Conservation (phyloP, 1,140 invertebrate species). For the Halesus radiatus region DNA sequence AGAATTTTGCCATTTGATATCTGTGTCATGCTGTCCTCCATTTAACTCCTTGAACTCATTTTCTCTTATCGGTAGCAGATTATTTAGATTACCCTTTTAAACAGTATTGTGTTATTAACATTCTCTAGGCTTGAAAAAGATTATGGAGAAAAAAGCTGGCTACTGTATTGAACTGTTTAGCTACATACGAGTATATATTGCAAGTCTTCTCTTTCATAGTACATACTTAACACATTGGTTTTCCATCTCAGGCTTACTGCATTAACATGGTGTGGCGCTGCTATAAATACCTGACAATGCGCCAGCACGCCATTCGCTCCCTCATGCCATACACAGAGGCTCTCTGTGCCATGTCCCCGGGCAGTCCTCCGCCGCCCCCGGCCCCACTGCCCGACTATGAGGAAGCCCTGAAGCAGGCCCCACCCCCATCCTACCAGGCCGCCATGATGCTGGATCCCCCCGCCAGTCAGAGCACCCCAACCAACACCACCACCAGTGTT, state of each 20-base stretch:
- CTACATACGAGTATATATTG: too few relatives aligned
- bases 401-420: constrained; percentile 77
- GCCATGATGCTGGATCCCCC: constrained; percentile 61
- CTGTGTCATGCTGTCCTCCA: too few relatives aligned
- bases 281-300: constrained; percentile 87
- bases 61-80: too few relatives aligned
- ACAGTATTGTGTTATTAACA: too few relatives aligned
- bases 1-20: too few relatives aligned
- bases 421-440: constrained; percentile 77
- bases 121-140: too few relatives aligned
- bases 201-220: too few relatives aligned
- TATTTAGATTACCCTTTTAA: too few relatives aligned
- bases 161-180: too few relatives aligned
- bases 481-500: constrained; percentile 55
- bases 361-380: constrained; percentile 70
- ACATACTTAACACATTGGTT: not conserved
- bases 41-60: too few relatives aligned
- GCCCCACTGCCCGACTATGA: constrained; percentile 76
- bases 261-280: constrained; percentile 89
- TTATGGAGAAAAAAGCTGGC: too few relatives aligned
- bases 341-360: constrained; percentile 49
- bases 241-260: constrained; percentile 77
- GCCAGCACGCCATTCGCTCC: constrained; percentile 72
- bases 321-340: constrained; percentile 70
- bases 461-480: constrained; percentile 1